Base-by-base conservation (phyloP, 2,888 invertebrate genomes). In the Synergus japonicus region DNA sequence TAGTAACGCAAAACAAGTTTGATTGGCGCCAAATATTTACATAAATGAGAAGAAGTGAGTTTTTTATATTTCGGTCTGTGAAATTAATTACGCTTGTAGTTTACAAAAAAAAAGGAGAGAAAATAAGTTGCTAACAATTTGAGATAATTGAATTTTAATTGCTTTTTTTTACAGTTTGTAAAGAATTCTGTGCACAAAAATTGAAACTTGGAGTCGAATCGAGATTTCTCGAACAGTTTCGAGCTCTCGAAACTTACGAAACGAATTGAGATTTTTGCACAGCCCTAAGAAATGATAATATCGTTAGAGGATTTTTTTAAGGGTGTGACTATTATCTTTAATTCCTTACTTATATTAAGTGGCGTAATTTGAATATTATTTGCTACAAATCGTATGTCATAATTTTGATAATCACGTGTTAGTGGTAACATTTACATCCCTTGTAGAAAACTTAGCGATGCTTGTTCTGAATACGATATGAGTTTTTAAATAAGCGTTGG, bases 101-200 rank as follows among this genome's bases (percentile, higher is more conserved):
- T 82, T 84, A 84, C 81, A 82, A 85, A 79, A 83, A 84, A 82
- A 79, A 82, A 78, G 82, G 76, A 79, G 81, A 86, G 76, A 69
- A 65, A 69, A 79, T 76, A 80, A 80, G 4, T 1, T 46, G 22
- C 44, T 9, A 22, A 67, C 22, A 67, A 29, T 29, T 44, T 46
- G 22, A 15, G 67, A 29, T 12, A 63, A 63, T 63, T 22, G 29
- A 10, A 22, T 29, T 63, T 12, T 18, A 63, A 22, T 29, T 29
- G 29, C 10, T 60, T 12, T 46, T 12, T 46, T 63, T 63, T 63
- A 63, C 63, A 63, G 29, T 29, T 22, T 22, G 63, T 60, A 60
- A 46, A 54, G 46, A 73, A 49, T 7, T 37, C 0, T 37, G 37
- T 37, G 37, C 37, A 37, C 37, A 7, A 37, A 37, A 37, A 37